Conservation (phyloP, 2,797 vertebrate genomes). For the Danio jaintianensis region DNA sequence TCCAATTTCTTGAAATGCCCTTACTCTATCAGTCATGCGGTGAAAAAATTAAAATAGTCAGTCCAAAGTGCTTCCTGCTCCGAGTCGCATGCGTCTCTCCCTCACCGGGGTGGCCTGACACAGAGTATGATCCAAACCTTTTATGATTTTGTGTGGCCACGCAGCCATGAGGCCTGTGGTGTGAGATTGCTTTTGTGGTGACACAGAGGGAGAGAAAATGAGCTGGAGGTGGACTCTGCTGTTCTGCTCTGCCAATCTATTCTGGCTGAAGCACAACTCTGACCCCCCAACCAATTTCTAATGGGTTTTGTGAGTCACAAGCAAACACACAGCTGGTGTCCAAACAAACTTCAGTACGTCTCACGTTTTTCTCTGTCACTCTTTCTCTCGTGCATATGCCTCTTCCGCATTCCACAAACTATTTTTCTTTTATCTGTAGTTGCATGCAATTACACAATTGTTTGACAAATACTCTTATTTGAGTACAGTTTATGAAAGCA, state of each 20-base stretch:
- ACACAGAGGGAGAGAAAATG: constrained; percentile 78
- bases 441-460: constrained; percentile 2
- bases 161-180: constrained; percentile 71
- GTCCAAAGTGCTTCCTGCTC: constrained; percentile 16
- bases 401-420: not conserved
- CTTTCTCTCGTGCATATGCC: constrained; percentile 17
- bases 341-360: constrained; percentile 82
- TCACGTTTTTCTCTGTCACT: constrained; percentile 58
- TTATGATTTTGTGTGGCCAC: constrained; percentile 73
- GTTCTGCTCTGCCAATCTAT: constrained; percentile 70
- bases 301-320: constrained; percentile 81
- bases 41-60: constrained; percentile 24
- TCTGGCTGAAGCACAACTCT: constrained; percentile 73
- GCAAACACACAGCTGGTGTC: constrained; percentile 83
- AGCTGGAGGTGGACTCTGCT: constrained; percentile 77
- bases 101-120: constrained; percentile 42
- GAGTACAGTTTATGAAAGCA: not conserved
- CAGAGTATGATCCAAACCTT: constrained; percentile 64
- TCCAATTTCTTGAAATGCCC: constrained; percentile 18
- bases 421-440: constrained; percentile 12
- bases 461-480: constrained; percentile 11
- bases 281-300: constrained; percentile 82
- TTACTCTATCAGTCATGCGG: constrained; percentile 15
- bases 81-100: constrained; percentile 7
- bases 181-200: constrained; percentile 78